Evolutionary conservation across 2,113 vertebrate genomes (phyloP).

Genomic region (Vanacampus margaritifer): DNA sequence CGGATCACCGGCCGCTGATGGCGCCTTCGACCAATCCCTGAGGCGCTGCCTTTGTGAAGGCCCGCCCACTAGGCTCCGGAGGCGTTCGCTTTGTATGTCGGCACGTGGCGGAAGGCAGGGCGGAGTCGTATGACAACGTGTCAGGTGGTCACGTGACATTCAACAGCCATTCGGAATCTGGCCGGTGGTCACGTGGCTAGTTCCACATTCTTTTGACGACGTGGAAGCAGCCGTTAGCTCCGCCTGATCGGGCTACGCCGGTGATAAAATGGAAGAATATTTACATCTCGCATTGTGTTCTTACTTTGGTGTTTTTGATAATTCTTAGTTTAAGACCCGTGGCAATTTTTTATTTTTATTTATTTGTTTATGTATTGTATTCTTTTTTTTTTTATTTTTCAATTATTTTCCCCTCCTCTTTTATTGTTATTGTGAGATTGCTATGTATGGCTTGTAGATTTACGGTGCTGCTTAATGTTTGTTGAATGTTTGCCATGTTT

Average conservation of each 20-base stretch:
- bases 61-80: slow-evolving; percentile 10
- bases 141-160: slow-evolving; percentile 24
- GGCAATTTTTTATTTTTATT: too few relatives aligned
- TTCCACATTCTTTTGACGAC: slow-evolving; percentile 32
- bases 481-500: too few relatives aligned
- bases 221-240: slow-evolving; percentile 34
- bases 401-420: too few relatives aligned
- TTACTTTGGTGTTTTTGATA: too few relatives aligned
- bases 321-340: too few relatives aligned
- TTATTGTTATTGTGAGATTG: too few relatives aligned
- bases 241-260: slow-evolving; percentile 12
- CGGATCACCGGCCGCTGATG: slow-evolving; percentile 17
- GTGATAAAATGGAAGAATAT: background rate
- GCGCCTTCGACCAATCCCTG: slow-evolving; percentile 5
- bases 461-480: too few relatives aligned
- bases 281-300: too few relatives aligned
- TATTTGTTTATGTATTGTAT: too few relatives aligned
- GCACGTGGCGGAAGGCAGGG: background rate
- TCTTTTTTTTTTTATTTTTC: too few relatives aligned
- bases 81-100: background rate
- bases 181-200: slow-evolving; percentile 21
- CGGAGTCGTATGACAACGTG: slow-evolving; percentile 33
- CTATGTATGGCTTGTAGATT: too few relatives aligned
- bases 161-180: background rate
- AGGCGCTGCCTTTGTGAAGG: accelerated